A percentile compares a stretch with the other conserved stretches of the same genome.
phyloP scores from a whole-genome alignment of 92 coral and sea anemone species.

The Micromussa lordhowensis region DNA sequence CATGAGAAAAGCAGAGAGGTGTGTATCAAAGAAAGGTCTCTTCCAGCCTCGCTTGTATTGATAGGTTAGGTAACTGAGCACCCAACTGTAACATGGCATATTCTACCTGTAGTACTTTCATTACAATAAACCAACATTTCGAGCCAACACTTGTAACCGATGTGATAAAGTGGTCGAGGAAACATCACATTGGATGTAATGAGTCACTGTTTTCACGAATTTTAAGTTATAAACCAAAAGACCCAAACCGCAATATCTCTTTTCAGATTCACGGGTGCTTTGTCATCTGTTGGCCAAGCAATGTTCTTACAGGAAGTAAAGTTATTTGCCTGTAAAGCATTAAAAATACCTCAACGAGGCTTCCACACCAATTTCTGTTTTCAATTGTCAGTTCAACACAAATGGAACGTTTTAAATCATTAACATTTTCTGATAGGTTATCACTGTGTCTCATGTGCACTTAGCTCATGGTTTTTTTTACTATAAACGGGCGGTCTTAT shows the following conservation, averaged over 20 bases:
- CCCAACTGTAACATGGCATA: no score
- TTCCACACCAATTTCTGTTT: no score
- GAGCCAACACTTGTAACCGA: background rate
- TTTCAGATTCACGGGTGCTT: background rate
- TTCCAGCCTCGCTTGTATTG: no score
- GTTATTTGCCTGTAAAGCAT: no score
- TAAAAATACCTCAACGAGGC: no score
- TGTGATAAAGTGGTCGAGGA: background rate
- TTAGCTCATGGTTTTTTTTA: background rate
- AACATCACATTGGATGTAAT: background rate
- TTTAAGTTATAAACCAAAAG: background rate
- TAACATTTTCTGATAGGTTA: background rate
- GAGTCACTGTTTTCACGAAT: background rate
- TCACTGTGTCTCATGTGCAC: background rate
- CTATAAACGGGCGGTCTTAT: background rate
- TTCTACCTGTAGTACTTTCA: no score
- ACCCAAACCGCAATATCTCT: no score
- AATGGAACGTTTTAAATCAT: background rate
- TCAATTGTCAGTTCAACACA: background rate
- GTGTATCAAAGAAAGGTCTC: no score
- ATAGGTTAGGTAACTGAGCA: no score
- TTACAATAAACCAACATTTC: background rate
- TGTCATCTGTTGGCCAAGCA: background rate
- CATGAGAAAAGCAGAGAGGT: no score
- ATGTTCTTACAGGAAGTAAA: background rate